Evolutionary conservation across 2,797 vertebrate species (phyloP), one percentile per base, ranked within the genome.

Genomic region (Esox lucius): DNA sequence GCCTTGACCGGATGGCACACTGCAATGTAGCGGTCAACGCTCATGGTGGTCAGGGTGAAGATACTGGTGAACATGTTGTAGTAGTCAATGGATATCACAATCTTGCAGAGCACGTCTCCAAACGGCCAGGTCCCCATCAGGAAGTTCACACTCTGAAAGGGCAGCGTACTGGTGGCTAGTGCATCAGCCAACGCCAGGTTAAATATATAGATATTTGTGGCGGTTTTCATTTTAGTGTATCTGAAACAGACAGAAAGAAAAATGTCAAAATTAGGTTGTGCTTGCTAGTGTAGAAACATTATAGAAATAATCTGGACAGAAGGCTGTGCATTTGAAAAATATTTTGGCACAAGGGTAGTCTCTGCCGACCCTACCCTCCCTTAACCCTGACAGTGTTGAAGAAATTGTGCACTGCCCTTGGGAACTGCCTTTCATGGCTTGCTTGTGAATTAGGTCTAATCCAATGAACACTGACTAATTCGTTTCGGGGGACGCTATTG

Each of bases 1-100:
- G 98, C 98, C 85, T 98, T 99, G 78, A 99, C 96, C 0, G 98
- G 98, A 82, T 99, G 98, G 87, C 98, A 99, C 76, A 99, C 98
- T 0, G 98, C 98, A 0, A 99, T 93, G 13, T 99, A 99, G 74
- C 98, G 97, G 90, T 99, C 98, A 4, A 99, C 96, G 39, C 98
- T 99, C 98, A 99, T 99, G 71, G 97, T 99, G 81, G 97, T 99
- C 83, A 99, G 95, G 0, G 98, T 99, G 85, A 99, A 99, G 89
- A 99, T 99, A 75, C 97, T 99, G 77, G 96, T 99, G 91, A 99
- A 99, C 98, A 99, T 99, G 84, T 99, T 99, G 88, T 99, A 99
- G 89, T 99, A 99, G 90, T 99, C 98, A 64, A 99, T 99, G 80
- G 98, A 98, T 91, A 99, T 96, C 72, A 96, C 95, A 3, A 98